Percentiles rank a stretch among this genome's conserved stretches.
Conservation (phyloP, 2,888 invertebrate genomes). For the Eupithecia pulchellata region DNA sequence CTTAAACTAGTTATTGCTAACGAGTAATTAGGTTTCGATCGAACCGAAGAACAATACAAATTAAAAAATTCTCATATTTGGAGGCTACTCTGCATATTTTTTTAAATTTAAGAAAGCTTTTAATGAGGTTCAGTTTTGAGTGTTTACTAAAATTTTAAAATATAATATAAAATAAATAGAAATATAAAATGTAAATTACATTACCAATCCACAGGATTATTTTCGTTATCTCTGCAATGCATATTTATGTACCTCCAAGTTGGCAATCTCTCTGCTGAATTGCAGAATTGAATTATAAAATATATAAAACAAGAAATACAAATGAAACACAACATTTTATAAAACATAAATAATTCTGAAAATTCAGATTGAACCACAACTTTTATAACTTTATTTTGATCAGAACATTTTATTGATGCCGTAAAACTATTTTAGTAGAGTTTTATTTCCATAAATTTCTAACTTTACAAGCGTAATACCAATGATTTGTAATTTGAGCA, state of each 20-base stretch:
- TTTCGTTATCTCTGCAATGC: slow-evolving; percentile 62
- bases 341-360: neutral
- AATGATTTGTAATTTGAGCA: no score
- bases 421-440: neutral
- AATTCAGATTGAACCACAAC: neutral
- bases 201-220: slow-evolving; percentile 67
- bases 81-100: no score
- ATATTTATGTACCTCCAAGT: slow-evolving; percentile 58
- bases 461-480: no score
- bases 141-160: no score
- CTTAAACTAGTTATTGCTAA: no score
- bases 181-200: neutral
- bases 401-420: neutral
- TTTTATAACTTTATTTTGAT: slow-evolving; percentile 6
- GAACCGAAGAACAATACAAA: no score
- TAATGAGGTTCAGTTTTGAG: no score
- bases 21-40: no score
- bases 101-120: no score
- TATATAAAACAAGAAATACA: slow-evolving; percentile 32
- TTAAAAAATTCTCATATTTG: no score
- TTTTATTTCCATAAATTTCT: neutral
- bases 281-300: slow-evolving; percentile 37
- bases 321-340: slow-evolving; percentile 29
- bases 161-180: neutral
- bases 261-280: slow-evolving; percentile 22